Evolutionary conservation across 2,888 invertebrate genomes (phyloP).

Genomic region (Cheilosia grossa): DNA sequence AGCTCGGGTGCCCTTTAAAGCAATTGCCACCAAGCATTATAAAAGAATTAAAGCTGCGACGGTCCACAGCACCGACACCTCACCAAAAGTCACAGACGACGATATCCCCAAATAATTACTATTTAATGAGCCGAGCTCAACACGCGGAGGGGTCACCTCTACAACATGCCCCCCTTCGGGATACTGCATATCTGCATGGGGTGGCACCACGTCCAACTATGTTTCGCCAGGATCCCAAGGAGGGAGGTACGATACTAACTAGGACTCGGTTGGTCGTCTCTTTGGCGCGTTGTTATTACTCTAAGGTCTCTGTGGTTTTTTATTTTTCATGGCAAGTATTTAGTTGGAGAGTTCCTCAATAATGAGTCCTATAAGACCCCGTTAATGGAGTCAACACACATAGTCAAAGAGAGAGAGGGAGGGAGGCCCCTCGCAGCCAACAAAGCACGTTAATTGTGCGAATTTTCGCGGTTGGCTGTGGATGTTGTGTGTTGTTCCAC

Average conservation of each 20-base stretch:
- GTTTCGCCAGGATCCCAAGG: not conserved
- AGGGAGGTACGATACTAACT: constrained; percentile 9
- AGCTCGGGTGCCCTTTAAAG: constrained; percentile 60
- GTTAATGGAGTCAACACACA: constrained; percentile 34
- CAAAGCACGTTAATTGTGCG: constrained; percentile 67
- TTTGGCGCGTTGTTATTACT: constrained; percentile 21
- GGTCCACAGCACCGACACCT: constrained; percentile 54
- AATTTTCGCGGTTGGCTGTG: constrained; percentile 40
- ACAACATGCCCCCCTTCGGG: not conserved
- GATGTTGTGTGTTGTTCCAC: constrained; percentile 25
- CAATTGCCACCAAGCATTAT: constrained; percentile 63
- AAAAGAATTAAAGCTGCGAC: constrained; percentile 64
- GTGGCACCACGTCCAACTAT: constrained; percentile 22
- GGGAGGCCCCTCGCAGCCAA: constrained; percentile 9
- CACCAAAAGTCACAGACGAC: constrained; percentile 60
- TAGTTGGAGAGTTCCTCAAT: not conserved
- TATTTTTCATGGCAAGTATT: constrained; percentile 10
- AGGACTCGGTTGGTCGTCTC: not conserved
- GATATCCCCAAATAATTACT: constrained; percentile 66
- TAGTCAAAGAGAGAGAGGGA: too few relatives aligned
- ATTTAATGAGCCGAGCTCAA: constrained; percentile 61
- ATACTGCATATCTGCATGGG: constrained; percentile 30
- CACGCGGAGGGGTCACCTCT: constrained; percentile 15
- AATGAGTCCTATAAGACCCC: constrained; percentile 2
- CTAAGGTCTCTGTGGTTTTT: constrained; percentile 26